Percentiles rank a stretch among this genome's conserved stretches.
Conservation (phyloP, 2,888 invertebrate species). For the Mantis religiosa region DNA sequence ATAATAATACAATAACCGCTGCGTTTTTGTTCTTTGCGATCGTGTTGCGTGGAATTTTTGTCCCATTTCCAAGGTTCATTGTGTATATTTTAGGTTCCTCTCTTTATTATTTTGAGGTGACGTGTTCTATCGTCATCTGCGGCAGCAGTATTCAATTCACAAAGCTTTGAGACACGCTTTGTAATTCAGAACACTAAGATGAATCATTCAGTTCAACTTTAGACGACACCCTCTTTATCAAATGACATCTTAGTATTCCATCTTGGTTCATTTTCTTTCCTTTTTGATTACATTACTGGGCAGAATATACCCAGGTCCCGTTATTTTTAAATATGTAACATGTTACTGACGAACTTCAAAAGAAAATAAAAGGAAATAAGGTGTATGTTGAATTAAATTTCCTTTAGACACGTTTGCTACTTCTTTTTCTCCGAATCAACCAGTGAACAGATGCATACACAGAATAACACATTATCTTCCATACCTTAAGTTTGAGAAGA, state of each 20-base stretch:
- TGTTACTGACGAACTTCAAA: no score
- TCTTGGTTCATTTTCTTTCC: neutral
- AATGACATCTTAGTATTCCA: neutral
- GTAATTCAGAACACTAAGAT: neutral
- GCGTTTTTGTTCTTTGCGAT: neutral
- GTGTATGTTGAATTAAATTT: no score
- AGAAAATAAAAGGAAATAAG: no score
- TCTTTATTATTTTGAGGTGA: neutral
- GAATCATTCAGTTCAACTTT: neutral
- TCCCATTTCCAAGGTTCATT: neutral
- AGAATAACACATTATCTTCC: no score
- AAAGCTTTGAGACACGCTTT: neutral
- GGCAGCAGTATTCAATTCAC: neutral
- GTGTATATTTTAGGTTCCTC: neutral
- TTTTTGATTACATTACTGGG: neutral
- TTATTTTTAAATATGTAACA: neutral
- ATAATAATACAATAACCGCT: neutral
- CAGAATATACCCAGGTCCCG: neutral
- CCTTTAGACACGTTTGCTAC: no score
- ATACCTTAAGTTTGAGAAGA: no score
- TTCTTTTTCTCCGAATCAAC: no score
- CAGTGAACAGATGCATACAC: no score
- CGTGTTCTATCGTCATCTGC: neutral
- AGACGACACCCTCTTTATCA: neutral
- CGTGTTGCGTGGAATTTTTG: neutral